Conservation (phyloP, 2,888 invertebrate species). For the Chymomyza caudatula region DNA sequence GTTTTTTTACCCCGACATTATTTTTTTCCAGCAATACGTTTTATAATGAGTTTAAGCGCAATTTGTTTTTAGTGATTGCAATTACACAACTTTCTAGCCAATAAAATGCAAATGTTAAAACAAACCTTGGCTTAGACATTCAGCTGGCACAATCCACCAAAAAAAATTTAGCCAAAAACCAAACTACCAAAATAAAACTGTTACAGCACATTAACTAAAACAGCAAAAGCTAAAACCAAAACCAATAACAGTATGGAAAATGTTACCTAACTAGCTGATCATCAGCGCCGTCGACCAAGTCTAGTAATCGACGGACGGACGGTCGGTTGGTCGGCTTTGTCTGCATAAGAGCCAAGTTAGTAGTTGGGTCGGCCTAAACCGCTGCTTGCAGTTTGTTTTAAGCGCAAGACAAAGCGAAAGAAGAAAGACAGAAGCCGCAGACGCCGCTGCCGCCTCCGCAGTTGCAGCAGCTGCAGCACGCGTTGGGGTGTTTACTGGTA, state of each 20-base stretch:
- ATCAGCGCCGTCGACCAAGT: conserved; percentile 15
- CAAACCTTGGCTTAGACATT: not conserved
- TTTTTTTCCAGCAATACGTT: too few species aligned
- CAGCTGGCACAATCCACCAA: not conserved
- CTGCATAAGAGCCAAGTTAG: conserved; percentile 10
- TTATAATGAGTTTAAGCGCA: too few species aligned
- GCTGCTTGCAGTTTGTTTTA: conserved; percentile 4
- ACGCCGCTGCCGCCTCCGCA: conserved; percentile 2
- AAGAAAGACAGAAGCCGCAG: conserved; percentile 21
- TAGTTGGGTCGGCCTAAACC: conserved; percentile 13
- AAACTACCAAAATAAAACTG: not conserved
- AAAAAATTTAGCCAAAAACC: not conserved
- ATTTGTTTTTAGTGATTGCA: too few species aligned
- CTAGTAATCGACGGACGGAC: not conserved
- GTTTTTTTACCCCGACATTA: too few species aligned
- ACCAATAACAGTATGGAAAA: not conserved
- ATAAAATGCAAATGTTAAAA: not conserved
- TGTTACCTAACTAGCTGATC: conserved; percentile 32
- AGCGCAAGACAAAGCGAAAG: conserved; percentile 19
- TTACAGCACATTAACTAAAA: not conserved
- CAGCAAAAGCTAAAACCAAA: conserved; percentile 14
- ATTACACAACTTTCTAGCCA: not conserved
- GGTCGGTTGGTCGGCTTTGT: not conserved
- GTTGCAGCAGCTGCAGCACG: conserved; percentile 25
- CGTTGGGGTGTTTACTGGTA: conserved; percentile 37